Conservation (phyloP, 2,113 vertebrate species). For the Benitochromis conjunctus region DNA sequence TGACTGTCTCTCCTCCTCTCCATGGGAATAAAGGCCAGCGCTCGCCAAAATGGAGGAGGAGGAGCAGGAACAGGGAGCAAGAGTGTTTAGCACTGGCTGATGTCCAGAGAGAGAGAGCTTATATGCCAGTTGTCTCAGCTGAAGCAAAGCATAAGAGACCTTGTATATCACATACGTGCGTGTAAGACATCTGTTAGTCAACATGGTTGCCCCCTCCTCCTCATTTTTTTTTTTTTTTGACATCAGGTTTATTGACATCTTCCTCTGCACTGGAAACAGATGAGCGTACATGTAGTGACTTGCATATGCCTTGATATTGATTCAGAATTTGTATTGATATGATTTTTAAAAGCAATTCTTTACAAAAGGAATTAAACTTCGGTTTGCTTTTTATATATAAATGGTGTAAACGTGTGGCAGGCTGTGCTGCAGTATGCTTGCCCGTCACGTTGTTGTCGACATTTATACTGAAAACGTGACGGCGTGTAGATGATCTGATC, state of each 20-base stretch:
- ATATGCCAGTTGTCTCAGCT: constrained; percentile 53
- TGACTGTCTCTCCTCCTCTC: constrained; percentile 27
- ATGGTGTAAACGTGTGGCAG: constrained; percentile 28
- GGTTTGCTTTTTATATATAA: constrained; percentile 43
- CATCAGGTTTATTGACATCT: constrained; percentile 61
- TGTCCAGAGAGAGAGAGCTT: constrained; percentile 51
- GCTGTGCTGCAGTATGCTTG: not conserved
- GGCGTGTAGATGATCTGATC: not conserved
- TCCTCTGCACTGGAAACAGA: constrained; percentile 47
- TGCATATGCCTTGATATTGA: constrained; percentile 44
- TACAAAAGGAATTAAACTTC: constrained; percentile 11
- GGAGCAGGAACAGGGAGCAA: constrained; percentile 58
- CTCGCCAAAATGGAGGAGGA: constrained; percentile 45
- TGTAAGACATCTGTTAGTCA: constrained; percentile 61
- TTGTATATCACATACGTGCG: constrained; percentile 54
- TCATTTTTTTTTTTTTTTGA: constrained; percentile 34
- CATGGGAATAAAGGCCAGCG: constrained; percentile 37
- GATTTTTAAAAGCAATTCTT: constrained; percentile 47
- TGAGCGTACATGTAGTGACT: constrained; percentile 9
- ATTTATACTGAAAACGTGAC: not conserved
- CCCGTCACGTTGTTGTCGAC: not conserved
- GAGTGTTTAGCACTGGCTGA: constrained; percentile 54
- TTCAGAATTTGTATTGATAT: constrained; percentile 26
- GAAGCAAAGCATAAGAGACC: constrained; percentile 61
- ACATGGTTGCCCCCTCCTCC: constrained; percentile 32